Evolutionary conservation across 2,797 vertebrate species (phyloP).

Genomic region (Neoniphon sammara): DNA sequence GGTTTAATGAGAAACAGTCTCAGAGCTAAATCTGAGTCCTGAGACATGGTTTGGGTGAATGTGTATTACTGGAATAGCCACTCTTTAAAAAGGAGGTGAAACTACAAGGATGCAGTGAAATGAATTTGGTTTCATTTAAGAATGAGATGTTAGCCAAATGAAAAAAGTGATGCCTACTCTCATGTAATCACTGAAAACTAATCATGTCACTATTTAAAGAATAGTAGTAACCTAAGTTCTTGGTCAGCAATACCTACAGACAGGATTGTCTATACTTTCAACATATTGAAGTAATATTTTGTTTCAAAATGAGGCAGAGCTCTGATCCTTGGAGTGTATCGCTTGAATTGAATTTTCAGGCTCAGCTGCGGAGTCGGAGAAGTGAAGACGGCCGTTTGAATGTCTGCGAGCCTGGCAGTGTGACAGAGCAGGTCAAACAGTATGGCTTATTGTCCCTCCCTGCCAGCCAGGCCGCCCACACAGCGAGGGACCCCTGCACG

Average conservation of each 20-base stretch:
- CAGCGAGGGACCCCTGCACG: constrained; percentile 61
- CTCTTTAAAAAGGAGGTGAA: no score
- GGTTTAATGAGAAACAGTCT: no score
- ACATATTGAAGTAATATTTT: constrained; percentile 5
- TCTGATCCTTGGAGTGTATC: constrained; percentile 18
- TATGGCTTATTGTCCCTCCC: constrained; percentile 76
- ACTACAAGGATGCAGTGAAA: no score
- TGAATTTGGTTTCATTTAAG: no score
- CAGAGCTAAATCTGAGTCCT: no score
- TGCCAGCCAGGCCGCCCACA: constrained; percentile 73
- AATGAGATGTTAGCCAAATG: no score
- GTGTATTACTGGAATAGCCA: no score
- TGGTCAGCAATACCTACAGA: neutral
- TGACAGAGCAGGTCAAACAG: constrained; percentile 71
- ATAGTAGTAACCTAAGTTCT: neutral
- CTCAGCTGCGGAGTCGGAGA: constrained; percentile 39
- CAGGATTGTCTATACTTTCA: neutral
- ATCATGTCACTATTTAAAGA: neutral
- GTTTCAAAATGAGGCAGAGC: constrained; percentile 23
- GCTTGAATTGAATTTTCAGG: constrained; percentile 36
- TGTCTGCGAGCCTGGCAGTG: constrained; percentile 62
- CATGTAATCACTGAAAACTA: neutral
- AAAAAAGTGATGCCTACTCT: no score
- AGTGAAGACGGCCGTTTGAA: constrained; percentile 56
- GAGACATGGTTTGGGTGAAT: no score